Conservation (phyloP, 2,797 vertebrate genomes). For the Champsocephalus gunnari region DNA sequence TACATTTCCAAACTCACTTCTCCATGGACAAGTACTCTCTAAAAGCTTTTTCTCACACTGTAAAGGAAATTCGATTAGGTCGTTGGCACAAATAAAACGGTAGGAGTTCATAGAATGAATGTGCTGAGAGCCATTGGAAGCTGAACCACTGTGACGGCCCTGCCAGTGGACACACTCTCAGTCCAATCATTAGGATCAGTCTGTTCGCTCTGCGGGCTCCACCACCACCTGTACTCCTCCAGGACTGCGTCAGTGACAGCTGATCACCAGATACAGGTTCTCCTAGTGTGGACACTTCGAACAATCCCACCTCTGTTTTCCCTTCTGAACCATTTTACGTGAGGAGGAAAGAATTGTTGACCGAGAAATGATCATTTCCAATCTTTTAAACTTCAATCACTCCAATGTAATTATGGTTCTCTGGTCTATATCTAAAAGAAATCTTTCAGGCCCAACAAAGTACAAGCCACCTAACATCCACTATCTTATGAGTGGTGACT, state of each 20-base stretch:
- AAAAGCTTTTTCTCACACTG: no score
- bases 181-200: no score
- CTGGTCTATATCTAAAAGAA: no score
- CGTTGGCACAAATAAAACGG: no score
- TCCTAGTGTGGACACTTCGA: neutral
- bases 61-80: no score
- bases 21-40: no score
- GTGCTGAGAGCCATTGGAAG: neutral
- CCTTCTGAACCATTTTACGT: neutral
- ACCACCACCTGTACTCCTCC: neutral
- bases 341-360: neutral
- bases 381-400: neutral
- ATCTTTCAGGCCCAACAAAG: neutral
- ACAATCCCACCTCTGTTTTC: neutral
- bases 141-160: conserved; percentile 50
- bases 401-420: neutral
- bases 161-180: conserved; percentile 15
- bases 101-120: no score
- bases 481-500: neutral
- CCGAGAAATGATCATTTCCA: neutral
- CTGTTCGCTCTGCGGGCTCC: conserved; percentile 4
- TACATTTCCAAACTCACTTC: no score
- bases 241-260: neutral
- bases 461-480: neutral
- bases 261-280: neutral